Evolutionary conservation across 1,140 invertebrate species (phyloP).

Genomic region (Ooceraea biroi): DNA sequence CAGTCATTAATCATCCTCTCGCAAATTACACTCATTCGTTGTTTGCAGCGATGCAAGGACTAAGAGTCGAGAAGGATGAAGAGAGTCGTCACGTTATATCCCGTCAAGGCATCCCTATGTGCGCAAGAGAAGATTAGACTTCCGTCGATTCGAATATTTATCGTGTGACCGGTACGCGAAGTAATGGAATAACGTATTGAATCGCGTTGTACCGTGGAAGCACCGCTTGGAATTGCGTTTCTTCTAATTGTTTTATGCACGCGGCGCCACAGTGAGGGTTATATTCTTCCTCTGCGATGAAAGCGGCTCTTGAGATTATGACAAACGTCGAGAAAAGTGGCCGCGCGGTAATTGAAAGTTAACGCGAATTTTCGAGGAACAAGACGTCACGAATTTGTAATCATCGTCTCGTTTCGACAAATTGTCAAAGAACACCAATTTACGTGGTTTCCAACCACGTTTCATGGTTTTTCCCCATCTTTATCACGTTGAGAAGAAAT

Average conservation of each 20-base stretch:
- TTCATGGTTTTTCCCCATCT: neutral
- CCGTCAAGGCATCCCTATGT: constrained; percentile 10
- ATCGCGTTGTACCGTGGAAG: constrained; percentile 1
- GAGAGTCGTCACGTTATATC: constrained; percentile 40
- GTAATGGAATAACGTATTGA: constrained; percentile 56
- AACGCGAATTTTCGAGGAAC: constrained; percentile 35
- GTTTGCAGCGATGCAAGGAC: neutral
- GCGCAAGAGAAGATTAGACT: constrained; percentile 18
- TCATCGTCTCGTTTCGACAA: constrained; percentile 20
- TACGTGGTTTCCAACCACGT: neutral
- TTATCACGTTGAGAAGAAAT: neutral
- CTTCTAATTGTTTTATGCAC: constrained; percentile 64
- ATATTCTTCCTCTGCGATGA: constrained; percentile 2
- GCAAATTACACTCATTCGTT: constrained; percentile 58
- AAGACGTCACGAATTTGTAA: constrained; percentile 21
- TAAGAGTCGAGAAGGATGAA: neutral
- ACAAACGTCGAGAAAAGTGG: constrained; percentile 16
- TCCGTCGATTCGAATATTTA: constrained; percentile 52
- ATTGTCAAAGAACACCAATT: constrained; percentile 43
- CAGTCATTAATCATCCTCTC: constrained; percentile 50
- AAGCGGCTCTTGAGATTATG: constrained; percentile 49
- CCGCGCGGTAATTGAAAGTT: constrained; percentile 53
- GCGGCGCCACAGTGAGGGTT: constrained; percentile 7
- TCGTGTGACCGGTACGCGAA: neutral
- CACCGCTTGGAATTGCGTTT: constrained; percentile 12